phyloP scores from a whole-genome alignment of 2,888 invertebrate genomes.

The Cylloceria caligata region DNA sequence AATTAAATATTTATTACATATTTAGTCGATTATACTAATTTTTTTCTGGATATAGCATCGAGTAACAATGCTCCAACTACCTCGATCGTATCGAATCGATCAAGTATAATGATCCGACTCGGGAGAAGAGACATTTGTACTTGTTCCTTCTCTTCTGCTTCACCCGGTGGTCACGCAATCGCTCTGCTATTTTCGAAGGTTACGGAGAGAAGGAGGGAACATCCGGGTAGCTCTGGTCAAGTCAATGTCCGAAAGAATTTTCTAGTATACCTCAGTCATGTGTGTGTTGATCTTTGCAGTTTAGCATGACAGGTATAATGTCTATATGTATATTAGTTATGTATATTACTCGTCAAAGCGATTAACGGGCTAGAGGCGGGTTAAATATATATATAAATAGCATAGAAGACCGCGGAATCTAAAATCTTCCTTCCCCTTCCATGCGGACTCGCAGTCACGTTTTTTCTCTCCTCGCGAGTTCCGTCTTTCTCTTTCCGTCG shows the following conservation, averaged over 20 bases:
- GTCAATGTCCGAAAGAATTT: not conserved
- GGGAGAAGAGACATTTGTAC: too few relatives aligned
- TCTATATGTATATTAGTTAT: conserved; percentile 23
- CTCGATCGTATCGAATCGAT: too few relatives aligned
- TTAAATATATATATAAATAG: not conserved
- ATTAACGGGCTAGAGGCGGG: not conserved
- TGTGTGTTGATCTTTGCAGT: conserved; percentile 4
- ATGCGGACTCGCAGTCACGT: too few relatives aligned
- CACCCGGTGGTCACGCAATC: too few relatives aligned
- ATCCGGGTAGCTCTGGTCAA: too few relatives aligned
- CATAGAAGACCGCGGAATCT: conserved; percentile 11
- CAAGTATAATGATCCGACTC: too few relatives aligned
- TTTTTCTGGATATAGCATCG: too few relatives aligned
- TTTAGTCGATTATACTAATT: too few relatives aligned
- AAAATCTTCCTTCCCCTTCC: conserved; percentile 18
- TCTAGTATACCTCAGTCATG: not conserved
- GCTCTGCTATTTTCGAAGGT: not conserved
- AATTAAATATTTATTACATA: too few relatives aligned
- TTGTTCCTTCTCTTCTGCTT: too few relatives aligned
- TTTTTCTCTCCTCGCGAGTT: not conserved
- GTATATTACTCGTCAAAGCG: conserved; percentile 25
- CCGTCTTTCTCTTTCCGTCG: conserved; percentile 23
- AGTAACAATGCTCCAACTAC: too few relatives aligned
- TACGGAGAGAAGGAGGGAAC: too few relatives aligned
- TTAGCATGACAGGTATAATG: not conserved